Evolutionary conservation across 2,888 invertebrate species (phyloP).

Genomic region (Hydraecia micacea): DNA sequence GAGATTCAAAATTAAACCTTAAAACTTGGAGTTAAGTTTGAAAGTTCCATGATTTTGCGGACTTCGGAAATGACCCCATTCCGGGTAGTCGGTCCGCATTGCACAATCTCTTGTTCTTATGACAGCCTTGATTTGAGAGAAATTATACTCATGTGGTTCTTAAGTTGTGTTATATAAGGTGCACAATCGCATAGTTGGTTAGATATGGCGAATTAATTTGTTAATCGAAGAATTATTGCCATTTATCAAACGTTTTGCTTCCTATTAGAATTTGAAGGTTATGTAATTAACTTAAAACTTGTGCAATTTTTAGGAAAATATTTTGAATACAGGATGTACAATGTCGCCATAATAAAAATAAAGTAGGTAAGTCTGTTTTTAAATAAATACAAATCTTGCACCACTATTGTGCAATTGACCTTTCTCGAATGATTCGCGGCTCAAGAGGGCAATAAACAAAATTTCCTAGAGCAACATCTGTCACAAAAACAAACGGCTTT

Average conservation of each 20-base stretch:
- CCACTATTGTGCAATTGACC: slow-evolving; percentile 4
- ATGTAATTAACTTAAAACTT: no score
- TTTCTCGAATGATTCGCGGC: neutral
- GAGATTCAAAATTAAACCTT: slow-evolving; percentile 40
- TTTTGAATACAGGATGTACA: slow-evolving; percentile 16
- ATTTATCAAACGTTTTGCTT: slow-evolving; percentile 51
- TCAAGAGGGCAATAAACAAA: neutral
- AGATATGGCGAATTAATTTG: slow-evolving; percentile 50
- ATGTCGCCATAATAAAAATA: neutral
- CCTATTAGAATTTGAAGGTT: slow-evolving; percentile 29
- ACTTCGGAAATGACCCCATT: slow-evolving; percentile 79
- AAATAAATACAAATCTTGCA: neutral
- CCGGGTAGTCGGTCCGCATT: slow-evolving; percentile 65
- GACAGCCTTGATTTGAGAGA: slow-evolving; percentile 66
- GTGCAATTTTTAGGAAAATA: slow-evolving; percentile 1
- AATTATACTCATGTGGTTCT: slow-evolving; percentile 57
- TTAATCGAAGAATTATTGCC: slow-evolving; percentile 49
- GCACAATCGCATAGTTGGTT: slow-evolving; percentile 26
- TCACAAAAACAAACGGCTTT: neutral
- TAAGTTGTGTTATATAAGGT: slow-evolving; percentile 37
- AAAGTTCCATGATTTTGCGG: slow-evolving; percentile 27
- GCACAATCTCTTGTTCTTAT: slow-evolving; percentile 73
- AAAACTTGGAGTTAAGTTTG: neutral
- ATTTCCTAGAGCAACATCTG: slow-evolving; percentile 5
- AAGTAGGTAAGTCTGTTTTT: neutral